phyloP scores from a whole-genome alignment of 2,888 invertebrate genomes.

The Alloscopus bannaensis region DNA sequence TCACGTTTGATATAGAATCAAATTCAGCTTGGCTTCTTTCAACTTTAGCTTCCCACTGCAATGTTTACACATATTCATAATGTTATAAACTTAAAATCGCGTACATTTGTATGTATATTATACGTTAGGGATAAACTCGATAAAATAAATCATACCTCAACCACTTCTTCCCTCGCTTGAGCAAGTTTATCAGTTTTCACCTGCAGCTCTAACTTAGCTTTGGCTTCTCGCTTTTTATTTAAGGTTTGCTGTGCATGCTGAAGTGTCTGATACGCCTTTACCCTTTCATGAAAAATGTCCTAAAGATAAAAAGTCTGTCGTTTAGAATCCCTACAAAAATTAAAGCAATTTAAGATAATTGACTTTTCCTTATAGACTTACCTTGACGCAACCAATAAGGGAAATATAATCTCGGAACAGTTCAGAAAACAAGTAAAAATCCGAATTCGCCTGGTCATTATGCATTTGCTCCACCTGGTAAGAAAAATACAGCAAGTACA shows the following conservation, averaged over 20 bases:
- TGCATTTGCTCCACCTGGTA: conserved; percentile 88
- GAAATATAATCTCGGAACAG: conserved; percentile 95
- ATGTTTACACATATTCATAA: too few relatives aligned
- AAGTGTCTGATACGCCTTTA: conserved; percentile 96
- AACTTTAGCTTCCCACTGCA: conserved; percentile 96
- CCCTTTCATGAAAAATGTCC: conserved; percentile 84
- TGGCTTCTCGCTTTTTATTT: conserved; percentile 94
- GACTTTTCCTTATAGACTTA: too few relatives aligned
- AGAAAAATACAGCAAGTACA: conserved; percentile 12
- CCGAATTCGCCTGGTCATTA: conserved; percentile 94
- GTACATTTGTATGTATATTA: too few relatives aligned
- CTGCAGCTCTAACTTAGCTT: conserved; percentile 92
- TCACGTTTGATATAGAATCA: conserved; percentile 94
- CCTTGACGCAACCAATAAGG: conserved; percentile 93
- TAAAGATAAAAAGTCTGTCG: conserved; percentile 75
- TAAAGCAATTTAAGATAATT: conserved; percentile 19
- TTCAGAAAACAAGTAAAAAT: conserved; percentile 95
- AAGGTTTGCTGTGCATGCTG: conserved; percentile 97
- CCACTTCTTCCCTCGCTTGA: conserved; percentile 91
- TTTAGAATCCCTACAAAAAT: too few relatives aligned
- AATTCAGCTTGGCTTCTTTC: conserved; percentile 97
- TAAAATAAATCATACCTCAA: too few relatives aligned
- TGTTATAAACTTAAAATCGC: too few relatives aligned
- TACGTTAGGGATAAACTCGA: background rate
- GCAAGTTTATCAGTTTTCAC: conserved; percentile 93